phyloP scores from a whole-genome alignment of 1,140 invertebrate genomes.

The Tetragonula clypearis region DNA sequence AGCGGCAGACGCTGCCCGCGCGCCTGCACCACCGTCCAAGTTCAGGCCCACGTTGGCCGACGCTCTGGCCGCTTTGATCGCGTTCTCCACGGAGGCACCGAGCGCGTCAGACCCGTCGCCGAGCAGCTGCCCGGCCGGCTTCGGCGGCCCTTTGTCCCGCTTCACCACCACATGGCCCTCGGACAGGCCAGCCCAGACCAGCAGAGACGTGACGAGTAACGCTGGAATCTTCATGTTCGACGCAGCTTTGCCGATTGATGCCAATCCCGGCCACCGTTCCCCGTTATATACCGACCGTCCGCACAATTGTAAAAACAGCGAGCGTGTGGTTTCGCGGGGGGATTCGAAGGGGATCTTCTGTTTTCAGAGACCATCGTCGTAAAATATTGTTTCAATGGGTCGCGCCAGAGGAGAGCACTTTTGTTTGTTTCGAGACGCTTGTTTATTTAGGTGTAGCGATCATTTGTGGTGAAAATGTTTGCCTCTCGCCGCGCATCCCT shows the following conservation, averaged over 20 bases:
- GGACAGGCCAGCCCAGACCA: slow-evolving; percentile 42
- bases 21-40: not conserved
- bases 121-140: not conserved
- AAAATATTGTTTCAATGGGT: slow-evolving; percentile 36
- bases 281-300: slow-evolving; percentile 29
- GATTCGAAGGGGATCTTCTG: not conserved
- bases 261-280: not conserved
- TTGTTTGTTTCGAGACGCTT: no score
- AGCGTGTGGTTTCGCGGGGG: not conserved
- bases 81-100: not conserved
- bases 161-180: not conserved
- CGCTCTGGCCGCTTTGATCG: not conserved
- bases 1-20: not conserved
- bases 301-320: slow-evolving; percentile 38
- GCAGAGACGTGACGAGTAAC: slow-evolving; percentile 13
- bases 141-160: not conserved
- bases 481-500: not conserved
- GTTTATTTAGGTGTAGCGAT: slow-evolving; percentile 12
- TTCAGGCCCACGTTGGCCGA: not conserved
- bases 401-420: no score
- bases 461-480: not conserved
- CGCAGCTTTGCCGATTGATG: slow-evolving; percentile 50
- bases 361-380: not conserved
- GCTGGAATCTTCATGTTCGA: slow-evolving; percentile 51
- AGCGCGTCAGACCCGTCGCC: not conserved